Evolutionary conservation across 1,140 invertebrate species (phyloP), one percentile per base, ranked within the genome.

Genomic region (Coptotermes formosanus): DNA sequence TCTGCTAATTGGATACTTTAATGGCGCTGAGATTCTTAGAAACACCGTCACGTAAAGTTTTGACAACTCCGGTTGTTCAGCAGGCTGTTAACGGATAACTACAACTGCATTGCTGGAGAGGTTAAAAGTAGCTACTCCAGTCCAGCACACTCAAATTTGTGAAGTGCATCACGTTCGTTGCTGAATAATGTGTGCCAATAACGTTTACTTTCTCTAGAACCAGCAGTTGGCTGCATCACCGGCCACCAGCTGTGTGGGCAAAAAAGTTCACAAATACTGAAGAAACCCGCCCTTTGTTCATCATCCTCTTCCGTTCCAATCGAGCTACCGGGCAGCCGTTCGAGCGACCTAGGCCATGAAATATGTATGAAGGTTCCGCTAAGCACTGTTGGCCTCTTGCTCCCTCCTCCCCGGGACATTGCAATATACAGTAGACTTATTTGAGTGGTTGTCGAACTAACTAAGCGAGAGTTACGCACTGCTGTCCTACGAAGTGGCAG

Each of bases 271-370:
- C 64, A n/a, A 75, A 75, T 75, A 16, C 64, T 16, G 25, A 75
- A 25, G n/a, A 6, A 75, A 14, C 4, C 64, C 64, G 7, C 8
- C 7, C 25, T 75, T 55, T 21, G 14, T 55, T 55, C 52, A 21
- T 55, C 14, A 55, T 55, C 52, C 52, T 55, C 52, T 55, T 21
- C 1, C 52, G 19, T 55, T 55, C 52, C 52, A 21, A 55, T 12
- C 52, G 14, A 55, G 52, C 52, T 55, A 55, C 52, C 6, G 64
- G 25, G 11, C 64, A 12, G 64, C 64, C 25, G 64, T 75, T 25
- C 64, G 64, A 75, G 25, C 64, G 64, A 75, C 64, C 64, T 75
- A 75, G 64, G 9, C 64, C 64, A 75, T 75, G 64, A 75, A 75
- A 75, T 75, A 75, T 75, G 64, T 75, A 75, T 75, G 64, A 75